Evolutionary conservation across 2,888 invertebrate species (phyloP), one percentile per base, ranked within the genome.

Genomic region (Euspilapteryx auroguttella): DNA sequence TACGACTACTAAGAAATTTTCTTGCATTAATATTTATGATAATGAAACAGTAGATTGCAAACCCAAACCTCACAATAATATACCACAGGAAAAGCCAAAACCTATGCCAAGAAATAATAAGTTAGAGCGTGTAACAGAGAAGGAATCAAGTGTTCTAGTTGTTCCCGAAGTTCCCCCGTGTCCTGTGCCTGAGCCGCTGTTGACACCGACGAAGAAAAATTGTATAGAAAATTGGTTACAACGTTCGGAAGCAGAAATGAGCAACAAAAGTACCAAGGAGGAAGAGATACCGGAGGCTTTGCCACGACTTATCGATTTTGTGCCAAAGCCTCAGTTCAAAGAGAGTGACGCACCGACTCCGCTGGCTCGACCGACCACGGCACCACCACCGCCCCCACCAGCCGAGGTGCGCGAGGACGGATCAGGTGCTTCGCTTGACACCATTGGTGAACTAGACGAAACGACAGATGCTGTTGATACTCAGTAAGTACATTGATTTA

Each of bases 361-460:
- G n/a, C 40, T 65, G 35, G 42, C 50, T 6, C 48, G 69, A 14
- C 69, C 69, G 1, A 69, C 64, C 3, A 52, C 62, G 1, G 61
- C 69, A 5, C 71, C 73, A 3, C 65, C 64, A 4, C 68, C 65
- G 3, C 55, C 36, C 12, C 38, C 39, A 9, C 37, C 37, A 11
- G 54, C 49, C 2, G 75, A 75, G 38, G 51, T 64, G 34, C 44
- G 80, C 42, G 64, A 82, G 69, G 81, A 79, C 50, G 75, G 75
- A 29, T 69, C 79, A 10, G 77, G 80, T 13, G 79, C 80, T 12
- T 82, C 82, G 25, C 63, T 86, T 27, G 84, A 84, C 27, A 86
- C 86, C 13, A 86, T 86, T 38, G 85, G 85, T 11, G 86, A 86
- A 55, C 78, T 82, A 37, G 85, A 85, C 42, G 85, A 85, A 48